Evolutionary conservation across 2,113 vertebrate species (phyloP).

Genomic region (Symphodus melops): DNA sequence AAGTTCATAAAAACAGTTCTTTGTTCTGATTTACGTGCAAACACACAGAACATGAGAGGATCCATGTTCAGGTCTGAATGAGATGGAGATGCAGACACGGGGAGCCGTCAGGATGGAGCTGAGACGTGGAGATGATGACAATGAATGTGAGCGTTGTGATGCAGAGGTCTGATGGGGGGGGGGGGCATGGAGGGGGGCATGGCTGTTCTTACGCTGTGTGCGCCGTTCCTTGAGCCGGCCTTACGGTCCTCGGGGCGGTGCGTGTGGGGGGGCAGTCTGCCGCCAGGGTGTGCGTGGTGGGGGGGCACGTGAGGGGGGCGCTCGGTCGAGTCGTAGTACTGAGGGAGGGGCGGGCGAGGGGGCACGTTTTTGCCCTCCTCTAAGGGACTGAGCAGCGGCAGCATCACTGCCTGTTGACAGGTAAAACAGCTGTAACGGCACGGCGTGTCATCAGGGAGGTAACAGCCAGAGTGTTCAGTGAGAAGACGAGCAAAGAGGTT

Average conservation of each 20-base stretch:
- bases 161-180: neutral
- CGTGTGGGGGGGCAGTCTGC: slow-evolving; percentile 85
- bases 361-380: slow-evolving; percentile 90
- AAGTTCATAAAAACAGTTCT: neutral
- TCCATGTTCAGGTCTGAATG: neutral
- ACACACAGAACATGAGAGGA: neutral
- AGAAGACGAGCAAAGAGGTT: too few relatives aligned
- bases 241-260: slow-evolving; percentile 93
- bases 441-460: too few relatives aligned
- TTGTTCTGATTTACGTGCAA: neutral
- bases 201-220: slow-evolving; percentile 92
- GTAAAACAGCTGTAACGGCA: slow-evolving; percentile 32
- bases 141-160: neutral
- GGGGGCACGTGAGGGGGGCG: slow-evolving; percentile 87
- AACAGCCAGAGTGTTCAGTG: too few relatives aligned
- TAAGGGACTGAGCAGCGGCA: slow-evolving; percentile 61
- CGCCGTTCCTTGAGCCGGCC: slow-evolving; percentile 90
- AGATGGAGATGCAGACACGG: neutral
- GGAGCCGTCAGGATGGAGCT: slow-evolving; percentile 7
- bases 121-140: slow-evolving; percentile 11
- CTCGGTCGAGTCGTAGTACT: slow-evolving; percentile 90
- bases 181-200: neutral
- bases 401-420: slow-evolving; percentile 67
- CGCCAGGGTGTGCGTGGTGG: slow-evolving; percentile 85
- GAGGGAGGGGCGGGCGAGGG: slow-evolving; percentile 95